Conservation (phyloP, 2,797 vertebrate species). For the Pitangus sulphuratus region DNA sequence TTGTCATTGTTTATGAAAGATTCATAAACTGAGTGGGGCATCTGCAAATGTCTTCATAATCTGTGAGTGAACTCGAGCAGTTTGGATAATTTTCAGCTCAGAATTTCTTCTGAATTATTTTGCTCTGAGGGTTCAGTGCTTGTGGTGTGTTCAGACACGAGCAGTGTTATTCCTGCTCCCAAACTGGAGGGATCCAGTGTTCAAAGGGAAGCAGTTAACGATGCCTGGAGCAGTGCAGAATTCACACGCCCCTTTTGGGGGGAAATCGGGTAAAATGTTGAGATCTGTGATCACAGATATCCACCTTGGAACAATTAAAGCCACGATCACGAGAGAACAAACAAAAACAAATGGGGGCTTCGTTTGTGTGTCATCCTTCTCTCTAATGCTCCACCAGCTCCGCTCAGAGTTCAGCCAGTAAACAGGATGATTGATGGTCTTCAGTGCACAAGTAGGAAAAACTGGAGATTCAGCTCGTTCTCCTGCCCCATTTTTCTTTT, state of each 20-base stretch:
- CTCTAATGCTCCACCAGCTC: not conserved
- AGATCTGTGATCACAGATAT: not conserved
- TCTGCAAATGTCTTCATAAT: not conserved
- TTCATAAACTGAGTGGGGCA: not conserved
- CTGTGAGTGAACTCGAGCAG: not conserved
- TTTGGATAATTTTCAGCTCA: not conserved
- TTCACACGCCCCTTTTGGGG: not conserved
- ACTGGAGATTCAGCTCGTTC: conserved; percentile 63
- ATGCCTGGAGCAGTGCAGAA: not conserved
- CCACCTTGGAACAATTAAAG: not conserved
- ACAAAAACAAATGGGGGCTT: not conserved
- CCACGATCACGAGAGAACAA: not conserved
- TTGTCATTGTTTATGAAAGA: conserved; percentile 22
- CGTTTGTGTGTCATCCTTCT: not conserved
- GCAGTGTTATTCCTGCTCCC: not conserved
- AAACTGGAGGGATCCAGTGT: rapidly evolving
- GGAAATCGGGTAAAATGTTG: rapidly evolving
- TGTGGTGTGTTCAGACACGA: rapidly evolving
- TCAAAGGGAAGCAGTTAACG: not conserved
- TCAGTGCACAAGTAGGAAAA: conserved; percentile 22
- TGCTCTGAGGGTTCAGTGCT: not conserved
- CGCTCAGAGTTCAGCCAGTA: not conserved
- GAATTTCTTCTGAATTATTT: not conserved
- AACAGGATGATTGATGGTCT: conserved; percentile 44
- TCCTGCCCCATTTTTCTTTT: conserved; percentile 48